These are phyloP conservation scores for Anabacerthia variegaticeps DNA, from an alignment of 2,797 vertebrate species.

Conservation along the genomic window DNA sequence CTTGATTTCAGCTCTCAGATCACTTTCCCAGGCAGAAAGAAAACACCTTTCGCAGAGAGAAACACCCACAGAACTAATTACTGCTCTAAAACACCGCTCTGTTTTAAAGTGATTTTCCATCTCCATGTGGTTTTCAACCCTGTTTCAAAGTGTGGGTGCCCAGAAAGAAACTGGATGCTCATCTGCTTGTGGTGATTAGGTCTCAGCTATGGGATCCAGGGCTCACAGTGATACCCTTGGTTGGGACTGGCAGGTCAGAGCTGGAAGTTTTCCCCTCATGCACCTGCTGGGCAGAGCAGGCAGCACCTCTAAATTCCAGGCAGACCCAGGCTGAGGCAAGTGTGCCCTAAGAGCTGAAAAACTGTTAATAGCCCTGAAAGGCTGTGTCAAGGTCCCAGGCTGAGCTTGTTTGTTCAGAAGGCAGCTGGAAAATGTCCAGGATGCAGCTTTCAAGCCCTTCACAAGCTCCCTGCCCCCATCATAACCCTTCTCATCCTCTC, in stretches of 20 bases:
- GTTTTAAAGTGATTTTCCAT: neutral
- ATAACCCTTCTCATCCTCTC: neutral
- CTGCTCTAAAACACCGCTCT: neutral
- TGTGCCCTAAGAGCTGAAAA: neutral
- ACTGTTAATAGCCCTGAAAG: neutral
- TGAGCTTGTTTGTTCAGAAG: neutral
- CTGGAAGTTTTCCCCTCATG: neutral
- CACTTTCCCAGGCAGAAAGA: neutral
- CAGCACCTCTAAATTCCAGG: neutral
- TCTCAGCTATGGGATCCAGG: neutral
- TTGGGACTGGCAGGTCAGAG: neutral
- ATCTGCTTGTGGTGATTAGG: neutral
- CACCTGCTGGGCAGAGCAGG: neutral
- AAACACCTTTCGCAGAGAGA: neutral
- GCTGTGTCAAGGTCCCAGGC: neutral
- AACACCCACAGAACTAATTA: neutral
- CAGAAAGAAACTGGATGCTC: neutral
- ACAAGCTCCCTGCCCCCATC: neutral
- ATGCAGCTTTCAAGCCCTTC: neutral
- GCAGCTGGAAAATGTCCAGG: neutral
- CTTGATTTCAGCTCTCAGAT: neutral
- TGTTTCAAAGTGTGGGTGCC: neutral
- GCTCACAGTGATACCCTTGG: neutral
- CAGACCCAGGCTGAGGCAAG: neutral
- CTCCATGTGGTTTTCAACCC: neutral